Evolutionary conservation across 2,888 invertebrate species (phyloP), one percentile per base, ranked within the genome.

Genomic region (Spatulosminthurus flaviceps): DNA sequence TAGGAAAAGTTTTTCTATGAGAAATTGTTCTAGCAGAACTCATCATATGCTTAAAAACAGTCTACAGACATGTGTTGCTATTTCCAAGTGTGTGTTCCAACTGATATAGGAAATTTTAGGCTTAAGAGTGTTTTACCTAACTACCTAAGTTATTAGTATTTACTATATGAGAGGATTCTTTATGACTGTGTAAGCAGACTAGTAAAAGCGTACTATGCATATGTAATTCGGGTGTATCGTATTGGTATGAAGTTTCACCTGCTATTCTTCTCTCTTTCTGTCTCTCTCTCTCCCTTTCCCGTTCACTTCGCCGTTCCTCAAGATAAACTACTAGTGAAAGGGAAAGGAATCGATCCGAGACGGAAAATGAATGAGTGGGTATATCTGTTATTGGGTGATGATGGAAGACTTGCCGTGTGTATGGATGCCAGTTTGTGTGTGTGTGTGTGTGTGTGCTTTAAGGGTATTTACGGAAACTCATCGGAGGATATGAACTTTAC

Each of bases 361-460:
- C 51, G 51, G 51, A 64, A 76, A 76, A 76, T 76, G 75, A 76
- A 64, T 76, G 66, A 76, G 75, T 76, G 75, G 75, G 67, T 76
- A 74, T 74, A 74, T 74, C 74, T 72, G 28, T 60, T 74, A 76
- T 76, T 76, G 66, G 75, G 66, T 76, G 75, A 75, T 75, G 75
- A 76, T 76, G 75, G 75, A 76, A 76, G 75, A 76, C 75, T 76
- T 74, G 74, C 34, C 60, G 60, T 61, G 42, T 71, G 13, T 7
- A 1, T 28, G 26, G 7, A 7, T 13, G 13, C 41, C 41, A 41
- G 9, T 41, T 41, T 13, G 13, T 51, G 51, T 51, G 51, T 51
- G 51, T 51, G 16, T 51, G n/a, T 51, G 19, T 51, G 1, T 51
- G 51, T 51, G 16, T 51, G 51, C 34, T 34, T 34, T 51, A 51